Base-by-base conservation (phyloP, 1,140 invertebrate species). In the Aphidius gifuensis region DNA sequence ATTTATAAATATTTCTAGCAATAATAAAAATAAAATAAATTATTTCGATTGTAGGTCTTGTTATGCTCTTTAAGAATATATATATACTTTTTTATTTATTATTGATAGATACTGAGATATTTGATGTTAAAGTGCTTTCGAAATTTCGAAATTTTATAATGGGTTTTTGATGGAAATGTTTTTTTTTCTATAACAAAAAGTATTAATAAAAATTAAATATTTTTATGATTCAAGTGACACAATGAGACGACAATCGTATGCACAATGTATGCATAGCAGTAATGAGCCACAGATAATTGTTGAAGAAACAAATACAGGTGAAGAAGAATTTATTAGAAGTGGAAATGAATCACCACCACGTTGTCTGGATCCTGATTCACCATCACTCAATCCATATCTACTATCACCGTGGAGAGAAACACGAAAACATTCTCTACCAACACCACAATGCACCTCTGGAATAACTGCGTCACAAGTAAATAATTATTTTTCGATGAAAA, bases 401-500 rank as follows among this genome's bases (percentile, higher is more conserved):
- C 76, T 92, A 7, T 92, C 89, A 5, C 91, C 91, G 1, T 92
- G 89, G 85, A 82, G 89, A 39, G 87, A 88, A 61, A 85, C 86
- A 2, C 83, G 91, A 56, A 93, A 93, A 72, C 87, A 91, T 68
- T 92, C 90, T 6, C 78, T 93, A 66, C 91, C 91, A 3, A 91
- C 90, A 0, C 90, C 90, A 7, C 87, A 90, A 66, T 92, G 91
- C 67, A 90, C 89, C 51, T 86, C 88, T 43, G 91, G 91, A 48
- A 92, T 92, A 66, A 93, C 90, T 8, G 91, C 91, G 45, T 92
- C 90, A 60, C 91, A 93, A 83, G 88, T 87, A 69, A 55, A 87
- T 87, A 69, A 49, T 32, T 32, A 32, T 32, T 32, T 32, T 32
- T 1, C 16, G 0, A 16, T 16, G 16, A 16, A 16, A 16, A 16